These are phyloP conservation scores for Meloidogyne hapla DNA, from an alignment of 1,140 invertebrate species.

Conservation along the genomic window DNA sequence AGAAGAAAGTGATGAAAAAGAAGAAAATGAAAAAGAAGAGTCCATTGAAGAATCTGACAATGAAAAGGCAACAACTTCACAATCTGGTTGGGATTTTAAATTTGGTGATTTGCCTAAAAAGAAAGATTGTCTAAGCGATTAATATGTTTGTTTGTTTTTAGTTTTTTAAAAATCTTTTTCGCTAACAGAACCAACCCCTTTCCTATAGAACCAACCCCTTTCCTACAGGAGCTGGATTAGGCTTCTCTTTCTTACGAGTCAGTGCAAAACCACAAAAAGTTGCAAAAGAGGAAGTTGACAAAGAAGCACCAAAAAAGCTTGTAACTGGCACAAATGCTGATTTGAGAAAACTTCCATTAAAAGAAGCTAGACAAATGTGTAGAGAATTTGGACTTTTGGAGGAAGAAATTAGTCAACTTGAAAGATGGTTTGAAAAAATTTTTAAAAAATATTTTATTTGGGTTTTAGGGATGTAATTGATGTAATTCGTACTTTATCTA, in stretches of 20 bases:
- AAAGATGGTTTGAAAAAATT: conserved; percentile 20
- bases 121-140: too few species aligned
- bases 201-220: too few species aligned
- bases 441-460: neutral
- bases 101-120: conserved; percentile 16
- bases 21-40: conserved; percentile 14
- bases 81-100: conserved; percentile 25
- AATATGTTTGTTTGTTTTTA: too few species aligned
- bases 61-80: neutral
- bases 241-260: conserved; percentile 90
- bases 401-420: conserved; percentile 74
- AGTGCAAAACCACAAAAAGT: conserved; percentile 81
- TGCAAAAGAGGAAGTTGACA: conserved; percentile 31
- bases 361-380: conserved; percentile 90
- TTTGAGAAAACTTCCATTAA: conserved; percentile 85
- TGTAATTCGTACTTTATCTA: conserved; percentile 92
- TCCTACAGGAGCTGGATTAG: conserved; percentile 86
- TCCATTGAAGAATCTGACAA: conserved; percentile 1
- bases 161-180: too few species aligned
- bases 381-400: conserved; percentile 95
- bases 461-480: conserved; percentile 92
- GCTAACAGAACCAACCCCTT: too few species aligned
- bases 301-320: conserved; percentile 81
- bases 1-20: conserved; percentile 12
- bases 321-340: conserved; percentile 99